Conservation (phyloP, 2,888 invertebrate genomes). For the Lithophane ornitopus region DNA sequence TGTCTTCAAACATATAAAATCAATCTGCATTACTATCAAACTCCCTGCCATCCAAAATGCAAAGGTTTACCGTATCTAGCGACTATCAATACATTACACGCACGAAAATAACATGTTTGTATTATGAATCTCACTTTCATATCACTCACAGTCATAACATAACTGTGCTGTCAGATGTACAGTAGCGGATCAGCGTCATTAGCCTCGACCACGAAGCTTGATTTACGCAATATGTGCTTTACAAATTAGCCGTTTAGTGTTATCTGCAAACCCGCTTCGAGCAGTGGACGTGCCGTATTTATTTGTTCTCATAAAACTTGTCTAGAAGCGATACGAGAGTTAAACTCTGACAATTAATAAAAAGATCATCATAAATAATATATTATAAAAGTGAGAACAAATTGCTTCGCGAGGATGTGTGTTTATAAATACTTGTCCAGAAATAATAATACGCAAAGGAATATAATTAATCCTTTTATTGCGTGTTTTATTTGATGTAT, state of each 20-base stretch:
- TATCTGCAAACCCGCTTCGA: constrained; percentile 79
- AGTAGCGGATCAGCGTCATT: constrained; percentile 78
- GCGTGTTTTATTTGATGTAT: constrained; percentile 27
- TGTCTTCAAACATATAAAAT: not conserved
- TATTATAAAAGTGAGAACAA: constrained; percentile 27
- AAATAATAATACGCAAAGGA: constrained; percentile 32
- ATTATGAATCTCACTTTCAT: constrained; percentile 75
- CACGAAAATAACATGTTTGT: constrained; percentile 66
- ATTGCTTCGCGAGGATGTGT: constrained; percentile 31
- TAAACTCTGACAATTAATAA: constrained; percentile 39
- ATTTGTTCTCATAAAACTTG: constrained; percentile 66
- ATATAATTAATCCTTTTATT: constrained; percentile 35
- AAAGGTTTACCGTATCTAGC: constrained; percentile 52
- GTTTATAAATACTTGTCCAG: constrained; percentile 44
- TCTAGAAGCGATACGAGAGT: constrained; percentile 71
- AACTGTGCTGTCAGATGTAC: constrained; percentile 74
- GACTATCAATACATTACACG: constrained; percentile 54
- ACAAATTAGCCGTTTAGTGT: constrained; percentile 87
- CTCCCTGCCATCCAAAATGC: constrained; percentile 32
- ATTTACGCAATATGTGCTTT: constrained; percentile 83
- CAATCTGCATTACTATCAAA: constrained; percentile 5
- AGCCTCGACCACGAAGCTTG: constrained; percentile 78
- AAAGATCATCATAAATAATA: constrained; percentile 39
- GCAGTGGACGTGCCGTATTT: constrained; percentile 74
- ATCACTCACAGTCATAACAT: constrained; percentile 71